Evolutionary conservation across 2,888 invertebrate species (phyloP).

Genomic region (Oscheius sp.): DNA sequence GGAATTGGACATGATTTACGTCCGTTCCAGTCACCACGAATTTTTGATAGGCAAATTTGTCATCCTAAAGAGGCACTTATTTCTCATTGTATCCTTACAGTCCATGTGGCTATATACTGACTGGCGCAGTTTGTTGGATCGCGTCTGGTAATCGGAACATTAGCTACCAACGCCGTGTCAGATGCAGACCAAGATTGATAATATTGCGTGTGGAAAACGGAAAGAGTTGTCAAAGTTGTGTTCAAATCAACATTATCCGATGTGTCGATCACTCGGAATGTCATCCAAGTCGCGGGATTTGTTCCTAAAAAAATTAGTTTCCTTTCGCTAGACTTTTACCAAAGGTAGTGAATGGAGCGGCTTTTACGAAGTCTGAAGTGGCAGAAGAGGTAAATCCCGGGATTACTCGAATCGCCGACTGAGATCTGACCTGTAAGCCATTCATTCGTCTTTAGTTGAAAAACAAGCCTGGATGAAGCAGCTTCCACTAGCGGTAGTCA

Average conservation of each 20-base stretch:
- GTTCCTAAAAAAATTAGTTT: not conserved
- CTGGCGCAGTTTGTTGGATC: constrained; percentile 44
- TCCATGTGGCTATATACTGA: constrained; percentile 38
- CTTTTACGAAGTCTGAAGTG: constrained; percentile 35
- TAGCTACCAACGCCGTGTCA: not conserved
- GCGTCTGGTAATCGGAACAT: constrained; percentile 24
- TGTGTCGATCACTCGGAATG: constrained; percentile 44
- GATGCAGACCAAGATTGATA: constrained; percentile 7
- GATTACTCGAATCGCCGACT: not conserved
- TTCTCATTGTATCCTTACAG: not conserved
- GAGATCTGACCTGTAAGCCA: not conserved
- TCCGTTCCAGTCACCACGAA: constrained; percentile 42
- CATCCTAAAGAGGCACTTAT: not conserved
- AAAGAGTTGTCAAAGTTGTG: not conserved
- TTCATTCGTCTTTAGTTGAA: not conserved
- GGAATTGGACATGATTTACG: constrained; percentile 29
- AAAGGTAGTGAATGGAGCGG: constrained; percentile 30
- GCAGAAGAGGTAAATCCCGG: constrained; percentile 38
- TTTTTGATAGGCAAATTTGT: constrained; percentile 25
- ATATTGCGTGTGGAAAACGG: constrained; percentile 16
- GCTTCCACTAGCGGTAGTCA: not conserved
- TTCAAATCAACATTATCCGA: constrained; percentile 33
- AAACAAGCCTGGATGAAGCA: constrained; percentile 15
- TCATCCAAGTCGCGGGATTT: constrained; percentile 33
- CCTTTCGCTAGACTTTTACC: not conserved